Percentiles rank a stretch among this genome's conserved stretches.
phyloP scores from a whole-genome alignment of 2,888 invertebrate genomes.

The Rhagonycha fulva region DNA sequence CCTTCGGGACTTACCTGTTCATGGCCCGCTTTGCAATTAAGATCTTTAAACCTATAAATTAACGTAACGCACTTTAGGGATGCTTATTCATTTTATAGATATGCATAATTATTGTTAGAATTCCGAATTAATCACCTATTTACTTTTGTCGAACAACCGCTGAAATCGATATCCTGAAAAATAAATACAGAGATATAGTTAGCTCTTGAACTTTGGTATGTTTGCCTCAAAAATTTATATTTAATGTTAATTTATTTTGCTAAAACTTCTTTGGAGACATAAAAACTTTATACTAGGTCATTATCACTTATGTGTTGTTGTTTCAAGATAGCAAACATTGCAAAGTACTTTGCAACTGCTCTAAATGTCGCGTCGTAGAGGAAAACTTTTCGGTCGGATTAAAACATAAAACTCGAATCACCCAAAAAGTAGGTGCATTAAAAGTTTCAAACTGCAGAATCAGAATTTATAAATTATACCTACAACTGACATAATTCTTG shows the following conservation, averaged over 20 bases:
- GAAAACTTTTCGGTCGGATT: background rate
- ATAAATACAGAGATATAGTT: too few species aligned
- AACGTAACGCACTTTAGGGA: slow-evolving; percentile 21
- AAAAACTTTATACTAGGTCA: background rate
- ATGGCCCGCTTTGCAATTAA: slow-evolving; percentile 34
- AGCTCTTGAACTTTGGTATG: background rate
- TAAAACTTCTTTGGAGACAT: background rate
- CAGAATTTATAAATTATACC: background rate
- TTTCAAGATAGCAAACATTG: background rate
- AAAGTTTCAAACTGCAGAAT: background rate
- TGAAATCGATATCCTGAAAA: background rate
- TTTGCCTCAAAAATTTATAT: background rate
- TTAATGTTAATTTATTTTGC: background rate
- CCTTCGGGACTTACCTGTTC: slow-evolving; percentile 32
- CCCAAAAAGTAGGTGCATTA: background rate
- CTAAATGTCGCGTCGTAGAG: background rate
- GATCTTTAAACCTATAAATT: slow-evolving; percentile 32
- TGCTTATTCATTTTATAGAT: slow-evolving; percentile 23
- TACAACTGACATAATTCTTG: too few species aligned
- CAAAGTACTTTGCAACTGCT: background rate
- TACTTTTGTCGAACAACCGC: background rate
- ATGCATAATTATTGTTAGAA: background rate
- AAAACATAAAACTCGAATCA: background rate
- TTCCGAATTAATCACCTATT: background rate
- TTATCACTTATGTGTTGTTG: background rate